Percentiles rank a stretch among this genome's conserved stretches.
phyloP scores from a whole-genome alignment of 2,113 vertebrate genomes.

The Eclectus roratus region DNA sequence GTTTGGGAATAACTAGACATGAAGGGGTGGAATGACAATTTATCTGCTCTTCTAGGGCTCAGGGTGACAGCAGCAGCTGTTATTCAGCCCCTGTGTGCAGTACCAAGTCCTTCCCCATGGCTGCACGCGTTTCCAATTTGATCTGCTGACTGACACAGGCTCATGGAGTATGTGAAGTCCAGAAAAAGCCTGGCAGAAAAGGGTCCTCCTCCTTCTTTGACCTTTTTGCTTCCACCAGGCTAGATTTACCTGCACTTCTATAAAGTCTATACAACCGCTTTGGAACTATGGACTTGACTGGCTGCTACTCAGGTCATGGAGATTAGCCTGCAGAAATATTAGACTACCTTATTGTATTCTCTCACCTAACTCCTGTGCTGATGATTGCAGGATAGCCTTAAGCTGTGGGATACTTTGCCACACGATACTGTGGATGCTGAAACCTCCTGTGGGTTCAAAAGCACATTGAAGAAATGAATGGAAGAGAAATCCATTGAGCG shows the following conservation, averaged over 20 bases:
- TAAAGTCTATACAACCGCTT: background rate
- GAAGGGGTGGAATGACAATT: background rate
- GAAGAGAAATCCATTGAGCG: background rate
- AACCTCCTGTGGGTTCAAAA: background rate
- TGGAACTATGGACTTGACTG: background rate
- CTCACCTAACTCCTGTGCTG: background rate
- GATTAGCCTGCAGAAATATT: background rate
- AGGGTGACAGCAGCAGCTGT: slow-evolving; percentile 57
- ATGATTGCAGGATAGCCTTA: background rate
- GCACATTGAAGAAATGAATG: background rate
- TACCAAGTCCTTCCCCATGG: background rate
- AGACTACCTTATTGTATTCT: background rate
- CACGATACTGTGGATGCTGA: background rate
- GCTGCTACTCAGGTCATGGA: background rate
- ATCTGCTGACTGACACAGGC: slow-evolving; percentile 17
- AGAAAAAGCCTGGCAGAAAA: slow-evolving; percentile 29
- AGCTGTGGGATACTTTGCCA: background rate
- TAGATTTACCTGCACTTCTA: background rate
- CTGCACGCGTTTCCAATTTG: slow-evolving; percentile 5
- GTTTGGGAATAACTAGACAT: background rate
- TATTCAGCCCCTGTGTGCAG: background rate
- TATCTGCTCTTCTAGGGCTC: background rate
- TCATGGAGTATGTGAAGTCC: background rate
- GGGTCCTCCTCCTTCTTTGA: background rate
- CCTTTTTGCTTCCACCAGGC: background rate